These are phyloP conservation scores for Thaleichthys pacificus DNA, from an alignment of 2,797 vertebrate species.

Conservation along the genomic window DNA sequence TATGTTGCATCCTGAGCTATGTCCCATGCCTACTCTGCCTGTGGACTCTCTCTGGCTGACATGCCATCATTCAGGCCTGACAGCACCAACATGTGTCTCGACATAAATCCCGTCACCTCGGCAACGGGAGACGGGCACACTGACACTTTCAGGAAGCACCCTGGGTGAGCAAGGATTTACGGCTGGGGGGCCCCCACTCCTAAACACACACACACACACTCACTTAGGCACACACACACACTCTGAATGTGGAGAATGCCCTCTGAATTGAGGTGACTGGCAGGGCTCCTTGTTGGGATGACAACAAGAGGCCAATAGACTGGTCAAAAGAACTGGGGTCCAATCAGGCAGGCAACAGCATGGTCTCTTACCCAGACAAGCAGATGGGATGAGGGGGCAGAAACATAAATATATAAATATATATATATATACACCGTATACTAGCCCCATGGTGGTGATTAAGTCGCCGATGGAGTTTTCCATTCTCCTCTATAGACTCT, in stretches of 20 bases:
- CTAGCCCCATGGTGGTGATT: constrained; percentile 56
- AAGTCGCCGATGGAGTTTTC: constrained; percentile 55
- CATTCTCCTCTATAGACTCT: constrained; percentile 51
- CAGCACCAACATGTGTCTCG: constrained; percentile 65
- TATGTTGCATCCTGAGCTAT: neutral
- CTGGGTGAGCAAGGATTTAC: constrained; percentile 63
- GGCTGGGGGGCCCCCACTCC: constrained; percentile 32
- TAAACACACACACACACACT: neutral
- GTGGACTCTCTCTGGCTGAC: neutral
- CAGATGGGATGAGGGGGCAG: neutral
- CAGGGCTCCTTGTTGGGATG: constrained; percentile 11
- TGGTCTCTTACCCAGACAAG: constrained; percentile 25
- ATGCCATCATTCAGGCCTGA: constrained; percentile 31
- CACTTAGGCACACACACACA: too few species aligned
- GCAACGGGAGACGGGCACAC: constrained; percentile 52
- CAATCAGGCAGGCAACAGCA: constrained; percentile 31
- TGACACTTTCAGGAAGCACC: constrained; percentile 66
- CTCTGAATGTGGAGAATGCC: constrained; percentile 34
- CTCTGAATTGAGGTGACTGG: constrained; percentile 6
- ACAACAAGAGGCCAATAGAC: constrained; percentile 41
- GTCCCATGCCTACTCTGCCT: neutral
- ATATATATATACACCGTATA: constrained; percentile 36
- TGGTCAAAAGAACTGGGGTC: constrained; percentile 25
- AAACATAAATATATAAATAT: neutral
- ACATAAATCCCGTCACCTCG: constrained; percentile 69